These are phyloP conservation scores for Chymomyza procnemis DNA, from an alignment of 2,888 invertebrate species.

Conservation along the genomic window DNA sequence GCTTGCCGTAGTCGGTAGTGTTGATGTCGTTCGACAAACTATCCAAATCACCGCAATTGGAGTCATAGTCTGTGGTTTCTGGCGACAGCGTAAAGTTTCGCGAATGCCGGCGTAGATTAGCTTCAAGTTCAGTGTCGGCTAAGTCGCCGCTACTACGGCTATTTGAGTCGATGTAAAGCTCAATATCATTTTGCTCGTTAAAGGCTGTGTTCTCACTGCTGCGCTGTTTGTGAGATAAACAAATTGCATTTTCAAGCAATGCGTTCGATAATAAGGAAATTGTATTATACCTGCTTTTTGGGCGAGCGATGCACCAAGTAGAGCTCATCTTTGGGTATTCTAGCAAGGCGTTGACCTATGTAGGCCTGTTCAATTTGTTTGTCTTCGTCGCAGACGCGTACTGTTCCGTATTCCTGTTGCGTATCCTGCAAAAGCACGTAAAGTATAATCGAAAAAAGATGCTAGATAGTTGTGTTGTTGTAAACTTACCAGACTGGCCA, in stretches of 20 bases:
- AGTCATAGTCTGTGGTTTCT: constrained; percentile 94
- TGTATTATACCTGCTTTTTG: constrained; percentile 65
- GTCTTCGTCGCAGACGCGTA: constrained; percentile 57
- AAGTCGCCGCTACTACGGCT: constrained; percentile 78
- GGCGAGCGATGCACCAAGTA: constrained; percentile 76
- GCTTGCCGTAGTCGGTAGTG: constrained; percentile 81
- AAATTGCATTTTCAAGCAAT: not conserved
- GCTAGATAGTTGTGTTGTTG: not conserved
- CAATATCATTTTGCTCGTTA: constrained; percentile 77
- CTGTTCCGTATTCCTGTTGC: constrained; percentile 57
- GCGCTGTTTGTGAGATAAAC: not conserved
- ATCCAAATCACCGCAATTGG: constrained; percentile 91
- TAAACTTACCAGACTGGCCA: constrained; percentile 74
- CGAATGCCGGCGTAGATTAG: constrained; percentile 80
- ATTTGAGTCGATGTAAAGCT: constrained; percentile 78
- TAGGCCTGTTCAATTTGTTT: constrained; percentile 76
- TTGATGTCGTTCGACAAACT: constrained; percentile 81
- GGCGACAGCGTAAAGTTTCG: constrained; percentile 94
- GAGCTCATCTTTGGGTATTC: constrained; percentile 77
- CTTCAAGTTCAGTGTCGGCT: constrained; percentile 76
- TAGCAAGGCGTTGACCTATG: constrained; percentile 78
- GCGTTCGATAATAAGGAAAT: not conserved
- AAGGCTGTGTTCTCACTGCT: constrained; percentile 64
- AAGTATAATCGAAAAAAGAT: not conserved
- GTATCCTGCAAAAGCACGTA: constrained; percentile 55